phyloP scores from a whole-genome alignment of 2,888 invertebrate species.

The Glyphotaelius pellucidus region DNA sequence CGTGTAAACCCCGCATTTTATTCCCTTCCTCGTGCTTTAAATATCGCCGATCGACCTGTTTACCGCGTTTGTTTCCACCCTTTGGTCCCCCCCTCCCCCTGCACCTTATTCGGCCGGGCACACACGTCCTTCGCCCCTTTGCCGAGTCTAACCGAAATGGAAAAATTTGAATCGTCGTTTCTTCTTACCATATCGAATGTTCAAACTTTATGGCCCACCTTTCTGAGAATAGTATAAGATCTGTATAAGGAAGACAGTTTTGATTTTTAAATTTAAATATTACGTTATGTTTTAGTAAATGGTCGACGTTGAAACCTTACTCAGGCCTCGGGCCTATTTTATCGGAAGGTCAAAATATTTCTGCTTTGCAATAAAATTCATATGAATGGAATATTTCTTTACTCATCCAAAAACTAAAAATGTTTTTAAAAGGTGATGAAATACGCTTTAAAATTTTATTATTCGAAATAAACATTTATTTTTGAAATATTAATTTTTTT shows the following conservation, averaged over 20 bases:
- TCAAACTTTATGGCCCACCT: not conserved
- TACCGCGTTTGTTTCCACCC: constrained; percentile 21
- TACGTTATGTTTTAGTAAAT: not conserved
- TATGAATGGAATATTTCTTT: no score
- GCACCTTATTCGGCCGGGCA: not conserved
- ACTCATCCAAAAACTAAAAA: no score
- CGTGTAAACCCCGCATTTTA: not conserved
- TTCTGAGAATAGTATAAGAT: not conserved
- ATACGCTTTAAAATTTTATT: no score
- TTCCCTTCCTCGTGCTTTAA: constrained; percentile 11
- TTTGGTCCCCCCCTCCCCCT: not conserved
- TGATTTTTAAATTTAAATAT: not conserved
- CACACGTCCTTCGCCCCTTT: not conserved
- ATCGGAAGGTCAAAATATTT: no score
- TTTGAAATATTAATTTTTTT: no score
- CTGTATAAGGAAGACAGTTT: not conserved
- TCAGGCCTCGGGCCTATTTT: no score
- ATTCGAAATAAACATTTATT: no score
- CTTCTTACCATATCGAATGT: not conserved
- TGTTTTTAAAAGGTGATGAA: no score
- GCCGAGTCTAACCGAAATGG: not conserved
- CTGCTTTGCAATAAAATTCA: no score
- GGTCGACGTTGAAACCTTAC: not conserved
- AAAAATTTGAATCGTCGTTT: not conserved
- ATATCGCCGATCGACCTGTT: constrained; percentile 44